Conservation (phyloP, 92 coral and sea anemone genomes). For the Ricordea florida region DNA sequence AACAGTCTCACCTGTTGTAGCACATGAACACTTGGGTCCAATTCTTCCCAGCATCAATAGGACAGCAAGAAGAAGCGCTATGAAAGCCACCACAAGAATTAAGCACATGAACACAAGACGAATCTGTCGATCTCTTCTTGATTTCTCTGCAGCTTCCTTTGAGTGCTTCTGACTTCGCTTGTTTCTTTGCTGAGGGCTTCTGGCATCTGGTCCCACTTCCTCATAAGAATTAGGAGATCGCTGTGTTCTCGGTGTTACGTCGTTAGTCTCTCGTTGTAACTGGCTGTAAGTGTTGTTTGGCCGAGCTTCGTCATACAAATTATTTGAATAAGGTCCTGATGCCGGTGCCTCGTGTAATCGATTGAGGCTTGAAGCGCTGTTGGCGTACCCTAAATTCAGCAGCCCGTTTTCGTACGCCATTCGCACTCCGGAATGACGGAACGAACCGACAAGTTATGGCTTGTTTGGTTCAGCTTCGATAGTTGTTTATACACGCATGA, state of each 20-base stretch:
- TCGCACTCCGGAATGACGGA: too few relatives aligned
- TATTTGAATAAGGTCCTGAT: too few relatives aligned
- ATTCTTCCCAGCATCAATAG: slow-evolving; percentile 21
- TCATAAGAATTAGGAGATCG: neutral
- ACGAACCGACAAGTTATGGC: too few relatives aligned
- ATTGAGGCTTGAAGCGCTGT: slow-evolving; percentile 2
- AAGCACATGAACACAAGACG: slow-evolving; percentile 5
- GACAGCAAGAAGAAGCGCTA: slow-evolving; percentile 27
- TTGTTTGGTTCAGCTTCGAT: neutral
- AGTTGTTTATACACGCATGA: neutral
- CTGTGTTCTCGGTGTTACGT: neutral
- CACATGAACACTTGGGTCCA: slow-evolving; percentile 27
- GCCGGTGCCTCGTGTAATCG: too few relatives aligned
- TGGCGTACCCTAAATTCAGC: neutral
- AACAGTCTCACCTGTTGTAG: slow-evolving; percentile 22
- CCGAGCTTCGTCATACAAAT: neutral
- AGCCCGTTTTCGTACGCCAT: slow-evolving; percentile 4
- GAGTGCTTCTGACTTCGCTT: neutral
- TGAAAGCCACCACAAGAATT: slow-evolving; percentile 10
- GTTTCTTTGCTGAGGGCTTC: neutral
- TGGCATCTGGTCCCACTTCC: neutral
- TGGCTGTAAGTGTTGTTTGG: neutral
- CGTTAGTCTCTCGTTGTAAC: neutral
- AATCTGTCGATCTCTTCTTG: neutral
- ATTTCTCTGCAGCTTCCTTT: neutral